Conservation (phyloP, 2,797 vertebrate species). For the Delichon dasypus region DNA sequence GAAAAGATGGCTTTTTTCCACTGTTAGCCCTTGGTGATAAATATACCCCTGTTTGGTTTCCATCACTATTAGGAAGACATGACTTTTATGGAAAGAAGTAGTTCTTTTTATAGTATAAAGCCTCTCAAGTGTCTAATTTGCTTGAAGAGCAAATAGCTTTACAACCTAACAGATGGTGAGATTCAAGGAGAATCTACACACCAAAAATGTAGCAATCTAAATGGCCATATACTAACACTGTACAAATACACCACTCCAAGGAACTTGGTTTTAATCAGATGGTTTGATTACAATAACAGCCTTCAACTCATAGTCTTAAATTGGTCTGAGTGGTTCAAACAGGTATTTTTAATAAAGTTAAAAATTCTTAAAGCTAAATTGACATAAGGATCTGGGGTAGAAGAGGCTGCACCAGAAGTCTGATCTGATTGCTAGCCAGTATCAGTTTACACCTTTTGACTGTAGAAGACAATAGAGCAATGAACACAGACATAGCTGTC, state of each 20-base stretch:
- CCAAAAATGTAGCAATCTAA: neutral
- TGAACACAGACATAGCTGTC: neutral
- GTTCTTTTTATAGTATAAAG: neutral
- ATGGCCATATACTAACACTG: neutral
- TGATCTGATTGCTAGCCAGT: neutral
- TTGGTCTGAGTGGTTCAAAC: neutral
- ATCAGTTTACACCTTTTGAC: neutral
- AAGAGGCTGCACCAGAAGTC: neutral
- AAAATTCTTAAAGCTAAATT: neutral
- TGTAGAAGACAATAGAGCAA: neutral
- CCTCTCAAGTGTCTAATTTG: neutral
- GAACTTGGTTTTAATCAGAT: neutral
- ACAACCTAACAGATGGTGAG: neutral
- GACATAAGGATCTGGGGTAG: neutral
- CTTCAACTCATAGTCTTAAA: neutral
- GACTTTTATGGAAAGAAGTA: neutral
- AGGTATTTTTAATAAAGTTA: neutral
- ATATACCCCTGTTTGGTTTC: neutral
- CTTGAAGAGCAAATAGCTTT: constrained; percentile 19
- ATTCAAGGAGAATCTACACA: neutral
- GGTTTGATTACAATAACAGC: neutral
- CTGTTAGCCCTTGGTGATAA: neutral
- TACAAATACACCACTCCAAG: neutral
- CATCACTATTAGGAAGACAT: neutral
- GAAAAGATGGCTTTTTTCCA: neutral